A percentile compares a stretch with the other conserved stretches of the same genome.
Conservation (phyloP, 37 sponge, comb jelly and placozoan species). For the Lycopodina hypogea region DNA sequence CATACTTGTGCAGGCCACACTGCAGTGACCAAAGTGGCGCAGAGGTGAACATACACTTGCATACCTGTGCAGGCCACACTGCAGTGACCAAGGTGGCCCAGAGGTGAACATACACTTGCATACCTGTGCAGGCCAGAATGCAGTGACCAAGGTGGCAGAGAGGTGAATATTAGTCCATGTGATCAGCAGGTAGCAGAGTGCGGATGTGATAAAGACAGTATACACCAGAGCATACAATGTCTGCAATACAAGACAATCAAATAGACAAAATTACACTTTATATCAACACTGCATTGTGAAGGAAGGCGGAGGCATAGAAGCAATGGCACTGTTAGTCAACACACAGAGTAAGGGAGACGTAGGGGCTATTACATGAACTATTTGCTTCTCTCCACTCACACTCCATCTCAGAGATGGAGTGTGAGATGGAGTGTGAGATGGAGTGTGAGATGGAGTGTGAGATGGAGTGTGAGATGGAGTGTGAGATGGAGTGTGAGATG, state of each 20-base stretch:
- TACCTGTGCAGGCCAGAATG: conserved; percentile 93
- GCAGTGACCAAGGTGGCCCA: neutral
- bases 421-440: too few species aligned
- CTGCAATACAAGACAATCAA: conserved; percentile 24
- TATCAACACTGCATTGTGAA: too few species aligned
- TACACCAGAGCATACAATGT: conserved; percentile 67
- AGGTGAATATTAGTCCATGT: conserved; percentile 78
- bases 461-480: too few species aligned
- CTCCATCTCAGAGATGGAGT: too few species aligned
- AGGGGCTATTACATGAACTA: too few species aligned
- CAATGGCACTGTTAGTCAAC: neutral
- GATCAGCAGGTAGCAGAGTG: conserved; percentile 81
- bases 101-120: too few species aligned
- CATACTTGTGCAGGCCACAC: conserved; percentile 10
- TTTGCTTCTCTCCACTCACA: too few species aligned
- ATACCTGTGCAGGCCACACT: conserved; percentile 11
- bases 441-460: too few species aligned
- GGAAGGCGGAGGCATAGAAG: too few species aligned
- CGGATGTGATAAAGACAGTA: conserved; percentile 76
- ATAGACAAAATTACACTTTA: neutral
- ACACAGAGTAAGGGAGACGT: too few species aligned
- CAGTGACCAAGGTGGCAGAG: conserved; percentile 71
- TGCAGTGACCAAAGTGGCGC: neutral
- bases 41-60: too few species aligned
- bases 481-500: too few species aligned